These are phyloP conservation scores for Crioceris asparagi DNA, from an alignment of 2,888 invertebrate species.

Conservation along the genomic window DNA sequence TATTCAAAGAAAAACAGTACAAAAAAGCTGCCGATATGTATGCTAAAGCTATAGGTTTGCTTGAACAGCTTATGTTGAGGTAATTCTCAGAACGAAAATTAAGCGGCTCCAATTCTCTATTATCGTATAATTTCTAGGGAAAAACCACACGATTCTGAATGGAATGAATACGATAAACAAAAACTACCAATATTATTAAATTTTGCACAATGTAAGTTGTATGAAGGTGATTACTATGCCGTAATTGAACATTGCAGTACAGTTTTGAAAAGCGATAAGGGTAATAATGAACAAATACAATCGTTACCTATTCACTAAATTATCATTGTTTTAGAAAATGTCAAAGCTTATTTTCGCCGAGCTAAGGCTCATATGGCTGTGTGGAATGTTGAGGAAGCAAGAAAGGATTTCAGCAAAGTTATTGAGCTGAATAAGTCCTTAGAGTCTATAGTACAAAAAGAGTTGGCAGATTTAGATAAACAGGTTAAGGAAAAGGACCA, in stretches of 20 bases:
- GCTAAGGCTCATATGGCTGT: constrained; percentile 85
- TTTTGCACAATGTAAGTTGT: constrained; percentile 81
- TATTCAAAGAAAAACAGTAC: constrained; percentile 64
- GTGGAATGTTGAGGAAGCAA: constrained; percentile 78
- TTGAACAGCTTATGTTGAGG: constrained; percentile 88
- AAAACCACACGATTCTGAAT: constrained; percentile 86
- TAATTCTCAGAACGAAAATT: constrained; percentile 39
- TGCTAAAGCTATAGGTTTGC: constrained; percentile 73
- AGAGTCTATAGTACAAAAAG: constrained; percentile 51
- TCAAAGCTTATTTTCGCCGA: constrained; percentile 86
- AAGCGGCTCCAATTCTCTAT: too few relatives aligned
- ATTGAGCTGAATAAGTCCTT: constrained; percentile 60
- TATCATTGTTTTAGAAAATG: constrained; percentile 53
- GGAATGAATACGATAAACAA: constrained; percentile 67
- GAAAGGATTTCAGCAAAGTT: constrained; percentile 59
- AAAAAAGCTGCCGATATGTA: constrained; percentile 69
- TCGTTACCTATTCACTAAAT: too few relatives aligned
- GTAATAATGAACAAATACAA: too few relatives aligned
- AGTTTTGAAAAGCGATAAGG: constrained; percentile 72
- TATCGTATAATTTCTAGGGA: constrained; percentile 52
- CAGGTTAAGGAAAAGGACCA: constrained; percentile 56
- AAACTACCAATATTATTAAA: constrained; percentile 83
- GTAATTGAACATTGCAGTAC: constrained; percentile 87
- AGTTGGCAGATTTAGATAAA: constrained; percentile 57
- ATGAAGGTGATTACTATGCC: constrained; percentile 73